Base-by-base conservation (phyloP, 2,888 invertebrate species). In the Amphipyra tragopoginis region DNA sequence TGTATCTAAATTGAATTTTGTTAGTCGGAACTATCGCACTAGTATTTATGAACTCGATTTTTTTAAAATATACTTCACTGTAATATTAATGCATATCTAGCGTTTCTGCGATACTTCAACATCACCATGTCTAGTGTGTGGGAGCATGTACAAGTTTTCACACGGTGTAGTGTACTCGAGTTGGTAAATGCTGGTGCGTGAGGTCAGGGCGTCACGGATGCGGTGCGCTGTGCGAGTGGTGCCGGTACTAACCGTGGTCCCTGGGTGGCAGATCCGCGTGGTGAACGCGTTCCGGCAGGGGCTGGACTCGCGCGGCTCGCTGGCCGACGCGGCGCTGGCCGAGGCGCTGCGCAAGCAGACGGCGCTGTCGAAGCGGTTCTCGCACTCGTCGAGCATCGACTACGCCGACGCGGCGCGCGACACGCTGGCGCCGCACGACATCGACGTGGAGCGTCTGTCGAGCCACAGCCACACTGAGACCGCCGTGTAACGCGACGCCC, bases 281-380 rank as follows among this genome's bases (percentile, higher is more conserved):
- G 99, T 99, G 96, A 99, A 99, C 96, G 99, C 99, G 96, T 99
- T 99, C 97, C 99, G 99, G 95, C 99, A 99, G 97, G 99, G 99
- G 95, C 97, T 99, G 95, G 99, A 99, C 96, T 97, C 98, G 93
- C 97, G 98, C 90, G 98, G 98, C 95, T 98, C 98, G 95, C 97
- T 97, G 95, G 97, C 97, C 93, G 98, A 97, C 96, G 97, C 98
- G 92, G 97, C 98, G 95, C 96, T 98, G 92, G 98, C 98, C 74
- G 98, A 98, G 95, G 98, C 98, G 92, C 97, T 98, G 89, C 97
- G 98, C 93, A 98, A 98, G 96, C 98, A 98, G 96, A 97, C 98
- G 88, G 98, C 98, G 93, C 96, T 98, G 83, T 97, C 97, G 92
- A 98, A 98, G 96, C 97, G 98, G 90, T 97, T 98, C 94, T 98